Percentiles rank a stretch among this genome's conserved stretches.
Evolutionary conservation across 2,797 vertebrate genomes (phyloP).

Genomic region (Platalea minor): DNA sequence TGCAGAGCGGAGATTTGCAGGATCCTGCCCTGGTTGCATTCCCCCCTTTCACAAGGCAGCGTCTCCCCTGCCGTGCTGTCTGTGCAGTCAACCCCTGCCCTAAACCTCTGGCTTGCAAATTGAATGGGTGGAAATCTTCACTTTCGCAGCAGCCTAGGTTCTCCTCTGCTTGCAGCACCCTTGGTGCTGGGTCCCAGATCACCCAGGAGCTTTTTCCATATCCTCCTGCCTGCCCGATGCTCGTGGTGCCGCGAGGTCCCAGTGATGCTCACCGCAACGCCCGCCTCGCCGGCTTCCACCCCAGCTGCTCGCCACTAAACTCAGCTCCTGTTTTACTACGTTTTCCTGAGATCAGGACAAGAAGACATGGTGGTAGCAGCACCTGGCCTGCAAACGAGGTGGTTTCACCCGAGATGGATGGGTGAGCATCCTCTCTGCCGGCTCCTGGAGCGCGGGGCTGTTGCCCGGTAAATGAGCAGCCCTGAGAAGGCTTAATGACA

Average conservation of each 20-base stretch:
- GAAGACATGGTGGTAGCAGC: background rate
- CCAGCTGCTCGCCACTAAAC: fast-evolving
- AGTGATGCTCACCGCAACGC: fast-evolving
- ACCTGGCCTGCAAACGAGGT: fast-evolving
- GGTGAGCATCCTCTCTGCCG: background rate
- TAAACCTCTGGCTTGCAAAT: background rate
- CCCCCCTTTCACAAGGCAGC: background rate
- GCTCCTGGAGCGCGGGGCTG: fast-evolving
- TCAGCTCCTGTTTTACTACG: background rate
- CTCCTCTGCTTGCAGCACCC: background rate
- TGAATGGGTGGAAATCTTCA: background rate
- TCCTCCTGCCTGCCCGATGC: background rate
- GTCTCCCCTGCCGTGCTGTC: background rate
- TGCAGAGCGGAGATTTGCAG: background rate
- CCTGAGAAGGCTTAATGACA: background rate
- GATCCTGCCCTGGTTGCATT: background rate
- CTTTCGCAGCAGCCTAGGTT: background rate
- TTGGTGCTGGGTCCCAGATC: background rate
- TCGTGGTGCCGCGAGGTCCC: fast-evolving
- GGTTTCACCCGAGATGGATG: background rate
- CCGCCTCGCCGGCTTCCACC: fast-evolving
- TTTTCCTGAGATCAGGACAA: background rate
- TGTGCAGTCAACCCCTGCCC: background rate
- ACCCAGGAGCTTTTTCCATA: background rate
- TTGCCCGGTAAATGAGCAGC: background rate